Evolutionary conservation across 1,140 invertebrate genomes (phyloP).

Genomic region (Brachionus koreanus): DNA sequence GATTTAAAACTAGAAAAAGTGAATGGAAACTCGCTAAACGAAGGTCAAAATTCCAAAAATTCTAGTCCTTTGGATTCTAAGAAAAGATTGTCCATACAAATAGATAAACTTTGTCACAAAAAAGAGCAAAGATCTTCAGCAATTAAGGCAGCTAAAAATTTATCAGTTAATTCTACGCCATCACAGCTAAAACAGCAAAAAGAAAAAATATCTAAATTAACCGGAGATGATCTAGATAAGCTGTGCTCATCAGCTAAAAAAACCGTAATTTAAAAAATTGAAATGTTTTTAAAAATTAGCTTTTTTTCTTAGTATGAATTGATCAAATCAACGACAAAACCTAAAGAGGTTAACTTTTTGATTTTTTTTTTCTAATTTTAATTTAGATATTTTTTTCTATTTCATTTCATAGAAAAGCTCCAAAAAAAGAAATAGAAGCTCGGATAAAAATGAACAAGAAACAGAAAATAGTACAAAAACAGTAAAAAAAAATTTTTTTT

Average conservation of each 20-base stretch:
- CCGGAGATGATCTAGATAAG: background rate
- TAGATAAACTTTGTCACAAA: slow-evolving; percentile 17
- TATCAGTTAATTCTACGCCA: background rate
- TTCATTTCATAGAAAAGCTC: background rate
- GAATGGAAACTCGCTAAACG: background rate
- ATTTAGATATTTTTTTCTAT: background rate
- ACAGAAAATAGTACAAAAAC: background rate
- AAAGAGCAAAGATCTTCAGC: background rate
- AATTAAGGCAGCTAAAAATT: background rate
- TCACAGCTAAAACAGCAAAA: slow-evolving; percentile 14
- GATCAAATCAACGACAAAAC: background rate
- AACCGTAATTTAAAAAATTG: background rate
- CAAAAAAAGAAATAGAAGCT: slow-evolving; percentile 10
- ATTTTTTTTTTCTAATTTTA: background rate
- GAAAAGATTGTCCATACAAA: background rate
- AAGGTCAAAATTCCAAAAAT: background rate
- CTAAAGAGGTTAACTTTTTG: background rate
- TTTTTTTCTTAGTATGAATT: slow-evolving; percentile 25
- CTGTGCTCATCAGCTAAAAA: background rate
- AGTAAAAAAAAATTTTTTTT: background rate
- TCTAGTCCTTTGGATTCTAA: background rate
- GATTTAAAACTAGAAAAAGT: background rate
- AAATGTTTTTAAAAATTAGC: background rate
- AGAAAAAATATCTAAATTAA: slow-evolving; percentile 1
- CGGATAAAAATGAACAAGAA: background rate